A percentile compares a stretch with the other conserved stretches of the same genome.
Evolutionary conservation across 37 sponge, comb jelly and placozoan genomes (phyloP).

Genomic region (Aphrocallistes beatrix): DNA sequence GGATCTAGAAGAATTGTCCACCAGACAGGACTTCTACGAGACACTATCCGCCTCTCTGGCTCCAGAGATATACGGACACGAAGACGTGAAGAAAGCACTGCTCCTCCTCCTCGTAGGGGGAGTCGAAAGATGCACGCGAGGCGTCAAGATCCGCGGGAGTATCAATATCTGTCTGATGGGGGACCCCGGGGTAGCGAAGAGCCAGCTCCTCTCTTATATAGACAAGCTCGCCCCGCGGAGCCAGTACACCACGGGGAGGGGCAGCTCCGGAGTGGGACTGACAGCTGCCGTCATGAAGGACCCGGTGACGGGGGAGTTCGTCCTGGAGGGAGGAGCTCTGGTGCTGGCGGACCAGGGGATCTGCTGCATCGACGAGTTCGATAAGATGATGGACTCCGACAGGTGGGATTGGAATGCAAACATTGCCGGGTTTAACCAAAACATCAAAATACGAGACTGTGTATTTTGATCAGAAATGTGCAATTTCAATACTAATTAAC

Average conservation of each 20-base stretch:
- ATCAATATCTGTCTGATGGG: conserved; percentile 97
- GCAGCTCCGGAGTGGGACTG: conserved; percentile 96
- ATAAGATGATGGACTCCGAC: conserved; percentile 97
- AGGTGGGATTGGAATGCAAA: conserved; percentile 22
- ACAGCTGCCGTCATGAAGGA: conserved; percentile 97
- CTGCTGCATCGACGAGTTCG: conserved; percentile 98
- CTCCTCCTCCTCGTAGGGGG: conserved; percentile 91
- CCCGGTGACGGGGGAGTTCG: conserved; percentile 81
- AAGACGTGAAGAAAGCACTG: conserved; percentile 94
- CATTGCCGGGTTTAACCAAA: too few species aligned
- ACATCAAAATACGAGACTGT: too few species aligned
- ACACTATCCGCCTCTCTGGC: conserved; percentile 85
- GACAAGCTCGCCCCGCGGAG: conserved; percentile 88
- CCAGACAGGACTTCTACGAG: conserved; percentile 84
- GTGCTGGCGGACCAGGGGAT: conserved; percentile 96
- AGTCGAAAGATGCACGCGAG: conserved; percentile 83
- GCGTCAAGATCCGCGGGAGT: conserved; percentile 94
- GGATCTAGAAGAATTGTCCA: conserved; percentile 26
- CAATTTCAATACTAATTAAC: too few species aligned
- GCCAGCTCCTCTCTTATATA: conserved; percentile 87
- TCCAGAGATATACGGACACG: conserved; percentile 98
- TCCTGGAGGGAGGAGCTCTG: conserved; percentile 87
- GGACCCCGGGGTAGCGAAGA: conserved; percentile 98
- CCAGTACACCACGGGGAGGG: conserved; percentile 96
- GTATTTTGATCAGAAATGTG: too few species aligned